These are phyloP conservation scores for Noctua pronuba DNA, from an alignment of 2,888 invertebrate genomes.

Conservation along the genomic window DNA sequence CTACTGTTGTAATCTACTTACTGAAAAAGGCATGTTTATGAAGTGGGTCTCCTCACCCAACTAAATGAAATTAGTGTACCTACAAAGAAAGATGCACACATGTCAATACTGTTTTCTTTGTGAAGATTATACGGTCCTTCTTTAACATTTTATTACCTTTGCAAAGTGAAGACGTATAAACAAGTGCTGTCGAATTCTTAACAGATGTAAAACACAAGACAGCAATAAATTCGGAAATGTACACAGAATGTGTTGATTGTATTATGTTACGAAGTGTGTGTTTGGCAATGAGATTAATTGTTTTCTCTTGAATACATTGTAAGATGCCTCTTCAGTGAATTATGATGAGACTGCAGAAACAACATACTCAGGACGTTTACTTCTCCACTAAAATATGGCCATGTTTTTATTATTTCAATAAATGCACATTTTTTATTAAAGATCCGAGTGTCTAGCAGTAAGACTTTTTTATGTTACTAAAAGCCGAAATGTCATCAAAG, in stretches of 20 bases:
- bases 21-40: background rate
- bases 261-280: conserved; percentile 66
- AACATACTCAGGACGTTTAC: conserved; percentile 70
- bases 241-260: conserved; percentile 72
- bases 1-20: background rate
- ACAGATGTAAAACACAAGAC: conserved; percentile 53
- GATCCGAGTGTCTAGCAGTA: conserved; percentile 61
- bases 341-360: conserved; percentile 77
- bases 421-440: conserved; percentile 75
- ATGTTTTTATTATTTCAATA: conserved; percentile 69
- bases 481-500: background rate
- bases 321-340: conserved; percentile 75
- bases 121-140: background rate
- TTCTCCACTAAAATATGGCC: conserved; percentile 70
- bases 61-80: background rate
- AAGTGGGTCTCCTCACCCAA: background rate
- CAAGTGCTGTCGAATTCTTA: conserved; percentile 20
- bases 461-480: conserved; percentile 36
- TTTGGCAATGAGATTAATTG: conserved; percentile 84
- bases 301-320: conserved; percentile 74
- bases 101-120: background rate
- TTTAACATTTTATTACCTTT: conserved; percentile 23
- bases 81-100: background rate
- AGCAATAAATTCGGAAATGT: conserved; percentile 73
- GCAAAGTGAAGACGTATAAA: conserved; percentile 30